phyloP scores from a whole-genome alignment of 2,797 vertebrate genomes.

The Silurus lanzhouensis region DNA sequence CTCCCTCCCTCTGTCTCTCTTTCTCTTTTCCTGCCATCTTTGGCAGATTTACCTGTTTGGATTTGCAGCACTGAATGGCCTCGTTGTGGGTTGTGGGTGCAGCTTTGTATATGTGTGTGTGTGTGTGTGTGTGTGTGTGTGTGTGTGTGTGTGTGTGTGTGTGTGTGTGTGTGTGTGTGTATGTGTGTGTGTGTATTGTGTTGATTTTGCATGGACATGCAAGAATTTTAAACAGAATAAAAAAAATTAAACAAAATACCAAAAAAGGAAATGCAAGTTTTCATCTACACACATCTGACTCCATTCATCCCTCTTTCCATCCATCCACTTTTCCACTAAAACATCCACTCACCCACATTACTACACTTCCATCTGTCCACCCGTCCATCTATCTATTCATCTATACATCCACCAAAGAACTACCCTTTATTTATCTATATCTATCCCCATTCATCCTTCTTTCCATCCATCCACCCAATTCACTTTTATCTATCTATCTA shows the following conservation, averaged over 20 bases:
- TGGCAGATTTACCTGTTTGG: conserved; percentile 65
- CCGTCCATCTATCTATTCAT: not conserved
- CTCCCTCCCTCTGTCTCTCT: conserved; percentile 61
- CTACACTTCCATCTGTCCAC: not conserved
- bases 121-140: conserved; percentile 5
- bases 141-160: conserved; percentile 6
- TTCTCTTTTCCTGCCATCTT: conserved; percentile 59
- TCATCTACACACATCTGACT: not conserved
- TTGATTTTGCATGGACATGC: not conserved
- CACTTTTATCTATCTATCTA: not conserved
- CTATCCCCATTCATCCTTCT: too few relatives aligned
- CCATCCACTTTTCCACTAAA: not conserved
- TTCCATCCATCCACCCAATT: too few relatives aligned
- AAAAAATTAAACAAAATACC: not conserved
- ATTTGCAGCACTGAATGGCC: conserved; percentile 70
- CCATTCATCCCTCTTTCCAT: not conserved
- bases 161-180: not conserved
- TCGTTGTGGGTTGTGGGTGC: conserved; percentile 45
- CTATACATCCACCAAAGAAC: too few relatives aligned
- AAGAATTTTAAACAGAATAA: not conserved
- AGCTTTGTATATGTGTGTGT: not conserved
- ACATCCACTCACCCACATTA: not conserved
- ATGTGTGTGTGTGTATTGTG: not conserved
- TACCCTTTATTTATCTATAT: too few relatives aligned
- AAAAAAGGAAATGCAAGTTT: not conserved